These are phyloP conservation scores for Drosophila watanabei DNA, from an alignment of 1,140 invertebrate species.

Conservation along the genomic window DNA sequence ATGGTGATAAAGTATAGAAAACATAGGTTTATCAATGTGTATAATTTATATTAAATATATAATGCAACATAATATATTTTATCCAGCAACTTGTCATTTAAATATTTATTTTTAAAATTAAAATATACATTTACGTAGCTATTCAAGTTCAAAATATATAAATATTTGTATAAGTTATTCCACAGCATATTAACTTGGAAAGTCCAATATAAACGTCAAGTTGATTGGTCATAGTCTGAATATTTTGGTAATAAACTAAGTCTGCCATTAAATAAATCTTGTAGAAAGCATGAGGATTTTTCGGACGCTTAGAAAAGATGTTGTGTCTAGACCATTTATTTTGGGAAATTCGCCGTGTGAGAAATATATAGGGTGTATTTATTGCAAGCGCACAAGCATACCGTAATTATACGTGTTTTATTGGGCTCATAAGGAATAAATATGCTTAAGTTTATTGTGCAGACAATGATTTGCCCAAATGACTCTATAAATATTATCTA, in stretches of 20 bases:
- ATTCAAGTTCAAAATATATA: background rate
- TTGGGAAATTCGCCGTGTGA: slow-evolving; percentile 28
- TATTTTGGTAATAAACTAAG: slow-evolving; percentile 37
- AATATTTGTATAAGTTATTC: background rate
- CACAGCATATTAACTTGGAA: background rate
- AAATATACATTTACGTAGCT: background rate
- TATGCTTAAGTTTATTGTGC: background rate
- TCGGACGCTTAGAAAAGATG: slow-evolving; percentile 17
- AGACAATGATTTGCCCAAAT: slow-evolving; percentile 8
- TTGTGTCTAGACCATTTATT: slow-evolving; percentile 46
- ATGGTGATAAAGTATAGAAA: too few species aligned
- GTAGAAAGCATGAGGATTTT: slow-evolving; percentile 21
- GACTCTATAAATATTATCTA: background rate
- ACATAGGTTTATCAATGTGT: too few species aligned
- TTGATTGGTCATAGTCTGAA: slow-evolving; percentile 22
- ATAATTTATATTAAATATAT: too few species aligned
- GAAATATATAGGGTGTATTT: slow-evolving; percentile 12
- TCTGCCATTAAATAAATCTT: slow-evolving; percentile 43
- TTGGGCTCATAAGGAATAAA: slow-evolving; percentile 26
- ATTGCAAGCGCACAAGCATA: slow-evolving; percentile 10
- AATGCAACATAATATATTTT: too few species aligned
- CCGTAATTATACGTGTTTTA: slow-evolving; percentile 28
- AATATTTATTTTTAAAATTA: background rate
- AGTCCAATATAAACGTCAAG: slow-evolving; percentile 3
- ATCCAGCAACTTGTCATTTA: background rate